Conservation (phyloP, 2,888 invertebrate genomes). For the Apamea anceps region DNA sequence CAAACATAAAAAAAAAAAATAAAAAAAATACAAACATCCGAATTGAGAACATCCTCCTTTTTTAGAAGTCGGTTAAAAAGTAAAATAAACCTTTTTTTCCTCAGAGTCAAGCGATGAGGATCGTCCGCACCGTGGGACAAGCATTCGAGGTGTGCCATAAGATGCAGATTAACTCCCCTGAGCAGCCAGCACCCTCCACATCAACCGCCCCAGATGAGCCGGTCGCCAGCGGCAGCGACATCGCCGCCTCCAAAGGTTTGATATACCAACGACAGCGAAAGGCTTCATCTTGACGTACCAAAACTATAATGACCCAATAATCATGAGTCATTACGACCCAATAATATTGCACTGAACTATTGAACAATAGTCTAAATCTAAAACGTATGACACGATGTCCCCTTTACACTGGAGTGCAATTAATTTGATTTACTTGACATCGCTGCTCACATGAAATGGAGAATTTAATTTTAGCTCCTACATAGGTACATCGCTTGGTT, state of each 20-base stretch:
- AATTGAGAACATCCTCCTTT: too few species aligned
- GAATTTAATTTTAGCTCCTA: conserved; percentile 44
- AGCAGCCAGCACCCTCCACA: conserved; percentile 82
- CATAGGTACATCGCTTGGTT: conserved; percentile 24
- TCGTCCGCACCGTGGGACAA: conserved; percentile 99
- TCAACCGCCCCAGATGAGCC: conserved; percentile 81
- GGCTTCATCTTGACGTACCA: conserved; percentile 26
- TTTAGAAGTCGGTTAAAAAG: too few species aligned
- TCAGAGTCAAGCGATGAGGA: conserved; percentile 99
- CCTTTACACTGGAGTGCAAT: conserved; percentile 38
- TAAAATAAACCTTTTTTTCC: conserved; percentile 8
- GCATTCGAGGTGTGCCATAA: conserved; percentile 99
- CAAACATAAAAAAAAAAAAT: too few species aligned
- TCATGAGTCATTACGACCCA: background rate
- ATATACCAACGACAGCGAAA: conserved; percentile 42
- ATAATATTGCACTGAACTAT: conserved; percentile 1
- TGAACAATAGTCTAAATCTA: background rate
- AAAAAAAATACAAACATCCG: too few species aligned
- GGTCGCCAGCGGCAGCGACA: conserved; percentile 75
- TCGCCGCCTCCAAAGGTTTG: conserved; percentile 82
- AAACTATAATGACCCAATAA: background rate
- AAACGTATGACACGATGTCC: conserved; percentile 37
- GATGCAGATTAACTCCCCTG: conserved; percentile 92
- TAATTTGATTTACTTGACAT: conserved; percentile 37
- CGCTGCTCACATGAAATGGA: conserved; percentile 32